Evolutionary conservation across 2,888 invertebrate genomes (phyloP).

Genomic region (Hydroisotoma schaefferi): DNA sequence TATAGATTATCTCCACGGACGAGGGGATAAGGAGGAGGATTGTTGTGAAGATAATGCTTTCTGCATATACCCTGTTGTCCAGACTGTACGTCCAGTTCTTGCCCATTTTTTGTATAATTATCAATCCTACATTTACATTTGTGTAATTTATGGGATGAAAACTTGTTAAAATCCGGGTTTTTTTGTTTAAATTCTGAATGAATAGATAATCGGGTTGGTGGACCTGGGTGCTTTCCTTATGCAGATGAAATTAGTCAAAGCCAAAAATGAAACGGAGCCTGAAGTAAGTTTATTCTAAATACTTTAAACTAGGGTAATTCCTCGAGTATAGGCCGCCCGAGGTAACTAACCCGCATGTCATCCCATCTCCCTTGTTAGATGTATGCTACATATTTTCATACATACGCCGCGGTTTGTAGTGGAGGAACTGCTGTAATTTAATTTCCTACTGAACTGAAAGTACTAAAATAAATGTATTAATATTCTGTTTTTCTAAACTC

Average conservation of each 20-base stretch:
- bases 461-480: too few species aligned
- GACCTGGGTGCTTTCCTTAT: slow-evolving; percentile 11
- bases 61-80: slow-evolving; percentile 11
- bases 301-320: too few species aligned
- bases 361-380: too few species aligned
- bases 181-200: background rate
- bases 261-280: slow-evolving; percentile 7
- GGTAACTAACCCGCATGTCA: too few species aligned
- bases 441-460: too few species aligned
- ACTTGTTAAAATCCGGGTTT: background rate
- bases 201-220: slow-evolving; percentile 9
- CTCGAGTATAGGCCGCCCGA: too few species aligned
- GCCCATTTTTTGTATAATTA: background rate
- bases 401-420: too few species aligned
- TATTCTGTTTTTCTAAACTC: too few species aligned
- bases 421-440: too few species aligned
- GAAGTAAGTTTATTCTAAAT: slow-evolving; percentile 10
- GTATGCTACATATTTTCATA: too few species aligned
- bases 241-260: slow-evolving; percentile 6
- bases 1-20: background rate
- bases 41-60: slow-evolving; percentile 14
- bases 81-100: slow-evolving; percentile 4
- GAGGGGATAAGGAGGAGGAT: background rate
- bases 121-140: background rate
- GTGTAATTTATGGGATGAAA: background rate